Base-by-base conservation (phyloP, 1,140 invertebrate genomes). In the Cydia splendana region DNA sequence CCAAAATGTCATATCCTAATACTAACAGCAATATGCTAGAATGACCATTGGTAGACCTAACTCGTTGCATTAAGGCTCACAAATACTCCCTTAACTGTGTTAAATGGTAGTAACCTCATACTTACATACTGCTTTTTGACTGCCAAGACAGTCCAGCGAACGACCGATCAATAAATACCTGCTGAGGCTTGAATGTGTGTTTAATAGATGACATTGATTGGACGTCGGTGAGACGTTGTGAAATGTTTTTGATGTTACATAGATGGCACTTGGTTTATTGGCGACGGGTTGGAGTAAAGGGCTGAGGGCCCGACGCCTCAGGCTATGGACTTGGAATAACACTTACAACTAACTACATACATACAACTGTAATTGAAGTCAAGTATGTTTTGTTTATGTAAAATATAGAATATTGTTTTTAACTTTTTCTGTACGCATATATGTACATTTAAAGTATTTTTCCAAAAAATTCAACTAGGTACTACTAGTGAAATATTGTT, bases 1-100 rank as follows among this genome's bases (percentile, higher is more conserved):
- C 75, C 75, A 74, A 38, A 69, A 20, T 57, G 69, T 77, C 62
- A 65, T 74, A 65, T 80, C 75, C 76, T 67, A 77, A 78, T 78
- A 67, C 69, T 38, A 73, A 79, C 69, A 69, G 57, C 18, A 24
- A 24, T n/a, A 62, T 24, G n/a, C 18, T 24, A 3, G 18, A 62
- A 7, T 62, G 2, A 62, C 48, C 15, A 57, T 6, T 57, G 4
- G 15, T 18, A 53, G 15, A 53, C 57, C 7, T 62, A 62, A 18
- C 57, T 24, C 18, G 7, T 24, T 62, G 57, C 57, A 4, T 10
- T 62, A 62, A 62, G 57, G 57, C 10, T 62, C 20, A 62, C 2
- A 9, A 62, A 62, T 62, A n/a, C 4, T 62, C 7, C 4, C 1
- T 12, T 62, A 62, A 62, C 57, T 24, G 53, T 51, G 48, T 34